These are phyloP conservation scores for Muraenolepis orangiensis DNA, from an alignment of 2,797 vertebrate genomes.

Conservation along the genomic window DNA sequence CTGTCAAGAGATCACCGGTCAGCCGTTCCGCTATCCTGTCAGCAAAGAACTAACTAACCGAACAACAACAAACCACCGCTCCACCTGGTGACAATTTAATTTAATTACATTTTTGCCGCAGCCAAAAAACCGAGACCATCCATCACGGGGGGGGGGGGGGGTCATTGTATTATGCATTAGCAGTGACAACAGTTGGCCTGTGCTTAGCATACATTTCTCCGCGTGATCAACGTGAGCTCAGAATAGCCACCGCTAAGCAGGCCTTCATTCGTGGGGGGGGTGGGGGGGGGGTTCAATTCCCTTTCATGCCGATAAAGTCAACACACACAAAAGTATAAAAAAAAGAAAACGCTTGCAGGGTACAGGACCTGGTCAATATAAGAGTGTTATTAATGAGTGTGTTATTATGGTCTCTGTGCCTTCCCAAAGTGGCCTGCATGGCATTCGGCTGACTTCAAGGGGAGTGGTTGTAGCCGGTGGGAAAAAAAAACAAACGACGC, in stretches of 20 bases:
- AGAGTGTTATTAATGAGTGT: slow-evolving; percentile 50
- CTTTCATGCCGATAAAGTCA: slow-evolving; percentile 15
- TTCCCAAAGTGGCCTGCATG: slow-evolving; percentile 29
- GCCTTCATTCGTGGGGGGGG: slow-evolving; percentile 25
- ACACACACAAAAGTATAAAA: not conserved
- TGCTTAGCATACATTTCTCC: not conserved
- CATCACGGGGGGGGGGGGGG: too few species aligned
- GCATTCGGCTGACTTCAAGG: slow-evolving; percentile 15
- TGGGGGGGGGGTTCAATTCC: too few species aligned
- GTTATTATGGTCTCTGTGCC: slow-evolving; percentile 36
- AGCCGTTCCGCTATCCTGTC: not conserved
- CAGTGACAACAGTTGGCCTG: not conserved
- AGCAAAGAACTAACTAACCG: not conserved
- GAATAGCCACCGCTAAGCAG: not conserved
- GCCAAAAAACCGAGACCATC: not conserved
- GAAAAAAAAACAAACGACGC: too few species aligned
- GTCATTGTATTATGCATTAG: not conserved
- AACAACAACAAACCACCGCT: not conserved
- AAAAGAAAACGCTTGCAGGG: slow-evolving; percentile 3
- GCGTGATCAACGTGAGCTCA: not conserved
- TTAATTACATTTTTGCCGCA: not conserved
- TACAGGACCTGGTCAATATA: slow-evolving; percentile 55
- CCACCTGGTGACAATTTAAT: not conserved
- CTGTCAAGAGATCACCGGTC: not conserved
- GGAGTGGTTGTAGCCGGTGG: too few species aligned